Evolutionary conservation across 2,113 vertebrate genomes (phyloP).

Genomic region (Catharus bicknelli): DNA sequence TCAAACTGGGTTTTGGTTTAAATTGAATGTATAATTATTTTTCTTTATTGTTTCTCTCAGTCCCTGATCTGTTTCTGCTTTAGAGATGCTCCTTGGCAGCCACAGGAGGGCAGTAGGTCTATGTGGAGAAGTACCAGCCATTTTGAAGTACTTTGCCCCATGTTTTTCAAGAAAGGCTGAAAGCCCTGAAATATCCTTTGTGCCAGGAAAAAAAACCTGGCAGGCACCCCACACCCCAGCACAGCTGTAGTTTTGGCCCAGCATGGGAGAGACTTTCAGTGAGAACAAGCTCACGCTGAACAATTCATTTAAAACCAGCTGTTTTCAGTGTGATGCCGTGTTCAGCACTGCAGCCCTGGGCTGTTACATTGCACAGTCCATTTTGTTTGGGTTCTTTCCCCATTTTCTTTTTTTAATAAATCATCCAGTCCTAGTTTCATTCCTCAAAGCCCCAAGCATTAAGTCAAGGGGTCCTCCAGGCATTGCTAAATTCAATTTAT

Average conservation of each 20-base stretch:
- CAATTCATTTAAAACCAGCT: not conserved
- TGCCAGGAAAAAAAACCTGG: not conserved
- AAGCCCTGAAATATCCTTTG: not conserved
- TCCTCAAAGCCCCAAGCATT: not conserved
- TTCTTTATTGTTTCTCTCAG: not conserved
- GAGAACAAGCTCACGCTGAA: not conserved
- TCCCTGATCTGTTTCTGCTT: not conserved
- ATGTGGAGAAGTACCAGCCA: not conserved
- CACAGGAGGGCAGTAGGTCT: slow-evolving; percentile 38
- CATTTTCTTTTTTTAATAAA: not conserved
- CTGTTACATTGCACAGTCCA: not conserved
- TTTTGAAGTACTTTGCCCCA: not conserved
- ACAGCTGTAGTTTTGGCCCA: not conserved
- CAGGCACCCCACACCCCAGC: not conserved
- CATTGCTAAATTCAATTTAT: not conserved
- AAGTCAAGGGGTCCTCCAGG: not conserved
- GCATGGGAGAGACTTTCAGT: not conserved
- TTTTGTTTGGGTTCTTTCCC: not conserved
- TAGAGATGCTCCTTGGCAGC: not conserved
- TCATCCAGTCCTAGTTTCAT: not conserved
- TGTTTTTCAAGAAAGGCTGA: not conserved
- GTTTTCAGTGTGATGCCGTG: not conserved
- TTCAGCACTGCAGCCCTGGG: not conserved
- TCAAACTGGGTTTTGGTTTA: not conserved
- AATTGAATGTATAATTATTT: not conserved